phyloP scores from a whole-genome alignment of 2,113 vertebrate species.

The Panthera leo region DNA sequence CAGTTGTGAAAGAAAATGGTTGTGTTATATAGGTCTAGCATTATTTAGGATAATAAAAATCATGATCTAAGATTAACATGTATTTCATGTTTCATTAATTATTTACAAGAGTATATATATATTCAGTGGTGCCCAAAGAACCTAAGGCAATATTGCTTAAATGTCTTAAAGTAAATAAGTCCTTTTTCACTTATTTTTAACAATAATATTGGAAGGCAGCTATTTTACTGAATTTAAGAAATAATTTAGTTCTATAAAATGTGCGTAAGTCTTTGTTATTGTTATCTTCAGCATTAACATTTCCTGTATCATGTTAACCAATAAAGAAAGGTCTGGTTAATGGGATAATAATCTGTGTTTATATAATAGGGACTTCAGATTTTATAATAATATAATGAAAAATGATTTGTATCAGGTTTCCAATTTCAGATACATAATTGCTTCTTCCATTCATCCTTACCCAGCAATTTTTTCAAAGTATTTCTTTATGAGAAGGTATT shows the following conservation, averaged over 20 bases:
- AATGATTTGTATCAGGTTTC: conserved; percentile 45
- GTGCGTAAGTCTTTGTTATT: background rate
- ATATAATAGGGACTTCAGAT: conserved; percentile 19
- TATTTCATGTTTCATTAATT: background rate
- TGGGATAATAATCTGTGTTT: conserved; percentile 43
- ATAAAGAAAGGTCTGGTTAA: conserved; percentile 14
- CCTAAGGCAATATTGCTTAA: background rate
- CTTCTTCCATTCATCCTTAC: conserved; percentile 6
- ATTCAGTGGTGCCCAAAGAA: background rate
- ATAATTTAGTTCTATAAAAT: background rate
- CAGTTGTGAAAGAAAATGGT: background rate
- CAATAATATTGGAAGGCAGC: background rate
- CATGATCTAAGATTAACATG: background rate
- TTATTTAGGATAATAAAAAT: background rate
- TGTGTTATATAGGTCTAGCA: background rate
- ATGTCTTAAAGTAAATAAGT: background rate
- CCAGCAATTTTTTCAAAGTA: background rate
- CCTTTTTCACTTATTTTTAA: background rate
- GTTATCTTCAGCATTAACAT: background rate
- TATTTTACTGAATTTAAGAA: background rate
- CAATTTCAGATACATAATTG: conserved; percentile 30
- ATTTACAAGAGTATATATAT: background rate
- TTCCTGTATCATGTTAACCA: background rate
- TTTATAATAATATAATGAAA: conserved; percentile 61
- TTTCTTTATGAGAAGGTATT: conserved; percentile 40